Conservation (phyloP, 2,888 invertebrate species). For the Dynastes hyllus region DNA sequence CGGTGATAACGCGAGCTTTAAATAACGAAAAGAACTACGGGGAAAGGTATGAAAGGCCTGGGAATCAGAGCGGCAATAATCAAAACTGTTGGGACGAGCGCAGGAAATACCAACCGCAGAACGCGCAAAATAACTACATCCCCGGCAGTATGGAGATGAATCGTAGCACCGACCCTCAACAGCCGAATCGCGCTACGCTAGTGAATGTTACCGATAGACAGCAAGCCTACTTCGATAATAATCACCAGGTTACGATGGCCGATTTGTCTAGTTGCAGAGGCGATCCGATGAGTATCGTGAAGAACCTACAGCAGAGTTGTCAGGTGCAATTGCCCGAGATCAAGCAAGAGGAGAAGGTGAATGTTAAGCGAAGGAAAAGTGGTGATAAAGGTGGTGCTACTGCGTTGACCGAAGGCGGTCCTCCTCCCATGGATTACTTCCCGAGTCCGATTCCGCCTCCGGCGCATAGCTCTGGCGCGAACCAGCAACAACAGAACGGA, state of each 20-base stretch:
- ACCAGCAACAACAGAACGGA: slow-evolving; percentile 75
- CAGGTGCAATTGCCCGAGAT: slow-evolving; percentile 66
- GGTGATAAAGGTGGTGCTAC: slow-evolving; percentile 73
- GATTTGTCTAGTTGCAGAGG: slow-evolving; percentile 83
- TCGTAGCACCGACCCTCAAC: slow-evolving; percentile 53
- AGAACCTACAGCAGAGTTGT: slow-evolving; percentile 74
- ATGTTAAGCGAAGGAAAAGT: slow-evolving; percentile 74
- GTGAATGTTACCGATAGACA: slow-evolving; percentile 75
- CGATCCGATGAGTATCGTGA: slow-evolving; percentile 85
- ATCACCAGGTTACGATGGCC: slow-evolving; percentile 77
- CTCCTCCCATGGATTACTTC: slow-evolving; percentile 72
- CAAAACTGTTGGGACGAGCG: slow-evolving; percentile 77
- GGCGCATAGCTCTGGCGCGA: slow-evolving; percentile 77
- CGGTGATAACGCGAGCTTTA: slow-evolving; percentile 85
- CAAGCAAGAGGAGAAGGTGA: slow-evolving; percentile 68
- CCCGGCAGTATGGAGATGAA: slow-evolving; percentile 68
- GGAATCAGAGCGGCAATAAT: slow-evolving; percentile 52
- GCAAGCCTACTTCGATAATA: slow-evolving; percentile 80
- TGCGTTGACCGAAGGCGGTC: slow-evolving; percentile 73
- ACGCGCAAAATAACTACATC: slow-evolving; percentile 58
- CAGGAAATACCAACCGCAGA: slow-evolving; percentile 72
- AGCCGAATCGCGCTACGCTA: slow-evolving; percentile 71
- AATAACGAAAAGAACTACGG: slow-evolving; percentile 76
- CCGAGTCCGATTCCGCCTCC: slow-evolving; percentile 80
- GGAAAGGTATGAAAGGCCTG: slow-evolving; percentile 74